These are phyloP conservation scores for Poeciliopsis infans DNA, from an alignment of 2,797 vertebrate genomes.

Conservation along the genomic window DNA sequence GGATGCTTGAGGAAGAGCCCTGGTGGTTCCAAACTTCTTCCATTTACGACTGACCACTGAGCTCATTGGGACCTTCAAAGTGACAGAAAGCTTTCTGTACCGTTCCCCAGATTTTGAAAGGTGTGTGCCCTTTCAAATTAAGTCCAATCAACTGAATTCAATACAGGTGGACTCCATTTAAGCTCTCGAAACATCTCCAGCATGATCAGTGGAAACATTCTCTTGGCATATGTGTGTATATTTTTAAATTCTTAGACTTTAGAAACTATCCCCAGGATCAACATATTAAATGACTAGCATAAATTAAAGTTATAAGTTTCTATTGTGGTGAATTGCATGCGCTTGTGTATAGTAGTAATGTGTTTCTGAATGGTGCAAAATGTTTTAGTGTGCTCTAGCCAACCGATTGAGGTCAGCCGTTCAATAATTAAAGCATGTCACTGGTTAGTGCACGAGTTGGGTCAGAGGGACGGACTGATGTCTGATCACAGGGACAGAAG, in stretches of 20 bases:
- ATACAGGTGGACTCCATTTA: too few species aligned
- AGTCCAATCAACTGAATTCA: too few species aligned
- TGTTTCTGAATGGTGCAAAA: slow-evolving; percentile 38
- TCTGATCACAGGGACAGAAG: slow-evolving; percentile 54
- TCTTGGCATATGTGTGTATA: slow-evolving; percentile 60
- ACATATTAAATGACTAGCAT: slow-evolving; percentile 56
- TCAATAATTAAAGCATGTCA: slow-evolving; percentile 82
- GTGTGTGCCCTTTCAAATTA: too few species aligned
- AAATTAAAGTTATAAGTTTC: slow-evolving; percentile 50
- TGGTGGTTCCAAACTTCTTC: too few species aligned
- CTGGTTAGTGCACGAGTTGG: slow-evolving; percentile 71
- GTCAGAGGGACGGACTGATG: slow-evolving; percentile 51
- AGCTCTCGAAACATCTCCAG: too few species aligned
- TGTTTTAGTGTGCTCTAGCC: slow-evolving; percentile 69
- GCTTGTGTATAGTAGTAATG: slow-evolving; percentile 16
- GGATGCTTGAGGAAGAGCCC: too few species aligned
- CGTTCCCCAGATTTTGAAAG: too few species aligned
- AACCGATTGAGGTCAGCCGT: slow-evolving; percentile 80
- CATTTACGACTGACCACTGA: too few species aligned
- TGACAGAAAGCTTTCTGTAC: too few species aligned
- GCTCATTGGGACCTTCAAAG: too few species aligned
- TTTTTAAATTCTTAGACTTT: slow-evolving; percentile 72
- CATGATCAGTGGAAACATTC: background rate
- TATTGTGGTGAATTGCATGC: slow-evolving; percentile 34
- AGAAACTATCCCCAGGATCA: slow-evolving; percentile 62